Evolutionary conservation across 92 coral and sea anemone genomes (phyloP), one percentile per base, ranked within the genome.

Genomic region (Galaxea fascicularis): DNA sequence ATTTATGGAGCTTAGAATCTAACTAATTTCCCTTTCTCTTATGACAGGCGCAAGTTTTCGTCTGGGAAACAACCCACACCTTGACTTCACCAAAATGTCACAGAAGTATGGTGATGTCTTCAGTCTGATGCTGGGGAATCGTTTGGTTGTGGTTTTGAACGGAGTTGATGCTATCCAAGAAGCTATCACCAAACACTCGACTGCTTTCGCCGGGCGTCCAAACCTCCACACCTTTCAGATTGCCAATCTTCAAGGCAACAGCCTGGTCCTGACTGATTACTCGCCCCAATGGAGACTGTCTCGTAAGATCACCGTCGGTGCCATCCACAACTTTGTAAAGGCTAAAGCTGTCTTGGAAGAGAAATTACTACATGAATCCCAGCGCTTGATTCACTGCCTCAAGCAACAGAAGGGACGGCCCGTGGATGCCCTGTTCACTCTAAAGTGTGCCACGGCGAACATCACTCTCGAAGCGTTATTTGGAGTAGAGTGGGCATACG

Each of bases 111-210:
- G 97, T 16, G 86, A 91, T 35, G 82, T 93, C 4, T 93, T 88
- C 89, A 93, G 97, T 68, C 45, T 93, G 30, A 88, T 80, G 85
- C 67, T 93, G 17, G 97, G 97, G 17, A 91, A 88, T 65, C 87
- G 97, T 25, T 77, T 90, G 45, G 92, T 91, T 0, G 97, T 93
- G 57, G 97, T 93, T 47, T 83, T 93, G 22, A 93, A 91, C 80
- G 92, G 94, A 22, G 62, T 69, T 29, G 57, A 88, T 14, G 85
- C 71, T 45, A 91, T 93, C 7, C 87, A 82, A 65, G 97, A 93
- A 16, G 88, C 97, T 2, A 85, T 93, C 52, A 26, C 85, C 30
- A 93, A 93, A 82, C 79, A 88, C 35, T 81, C 97, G 21, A 71
- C 68, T 15, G 66, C 79, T 14, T 93, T 93, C 71, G 93, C 97